These are phyloP conservation scores for Kryptopterus vitreolus DNA, from an alignment of 2,797 vertebrate genomes.

Conservation along the genomic window DNA sequence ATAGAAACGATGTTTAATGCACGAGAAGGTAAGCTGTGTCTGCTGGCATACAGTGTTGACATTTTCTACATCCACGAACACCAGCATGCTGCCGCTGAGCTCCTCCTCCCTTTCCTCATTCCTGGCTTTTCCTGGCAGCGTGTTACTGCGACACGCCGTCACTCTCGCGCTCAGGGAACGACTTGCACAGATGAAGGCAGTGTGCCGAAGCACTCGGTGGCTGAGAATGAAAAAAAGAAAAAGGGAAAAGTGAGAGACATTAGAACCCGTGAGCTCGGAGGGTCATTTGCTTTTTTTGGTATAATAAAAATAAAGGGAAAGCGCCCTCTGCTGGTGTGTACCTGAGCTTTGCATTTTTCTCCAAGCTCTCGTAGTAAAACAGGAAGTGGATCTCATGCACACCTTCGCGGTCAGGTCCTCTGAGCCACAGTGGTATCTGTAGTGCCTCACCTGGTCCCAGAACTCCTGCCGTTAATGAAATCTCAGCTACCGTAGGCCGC, in stretches of 20 bases:
- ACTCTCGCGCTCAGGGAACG: constrained; percentile 88
- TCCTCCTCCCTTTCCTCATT: constrained; percentile 62
- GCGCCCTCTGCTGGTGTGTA: constrained; percentile 58
- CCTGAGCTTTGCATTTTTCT: constrained; percentile 85
- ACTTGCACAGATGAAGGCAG: constrained; percentile 93
- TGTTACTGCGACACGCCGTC: constrained; percentile 85
- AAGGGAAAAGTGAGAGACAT: background rate
- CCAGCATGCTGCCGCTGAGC: constrained; percentile 79
- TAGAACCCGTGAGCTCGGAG: background rate
- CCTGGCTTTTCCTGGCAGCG: constrained; percentile 75
- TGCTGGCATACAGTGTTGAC: constrained; percentile 84
- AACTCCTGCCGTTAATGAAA: constrained; percentile 76
- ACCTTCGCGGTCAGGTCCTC: constrained; percentile 93
- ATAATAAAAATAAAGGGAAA: background rate
- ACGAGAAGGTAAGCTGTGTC: background rate
- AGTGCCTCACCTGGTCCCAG: constrained; percentile 87
- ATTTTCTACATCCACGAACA: constrained; percentile 96
- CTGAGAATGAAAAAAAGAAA: constrained; percentile 62
- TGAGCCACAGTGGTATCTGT: constrained; percentile 93
- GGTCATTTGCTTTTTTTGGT: background rate
- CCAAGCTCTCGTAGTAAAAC: constrained; percentile 92
- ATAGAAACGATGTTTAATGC: background rate
- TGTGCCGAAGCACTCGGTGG: constrained; percentile 92
- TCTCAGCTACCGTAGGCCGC: constrained; percentile 63
- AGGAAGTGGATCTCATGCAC: constrained; percentile 98